A percentile compares a stretch with the other conserved stretches of the same genome.
Conservation (phyloP, 2,888 invertebrate genomes). For the Drosophila mettleri region DNA sequence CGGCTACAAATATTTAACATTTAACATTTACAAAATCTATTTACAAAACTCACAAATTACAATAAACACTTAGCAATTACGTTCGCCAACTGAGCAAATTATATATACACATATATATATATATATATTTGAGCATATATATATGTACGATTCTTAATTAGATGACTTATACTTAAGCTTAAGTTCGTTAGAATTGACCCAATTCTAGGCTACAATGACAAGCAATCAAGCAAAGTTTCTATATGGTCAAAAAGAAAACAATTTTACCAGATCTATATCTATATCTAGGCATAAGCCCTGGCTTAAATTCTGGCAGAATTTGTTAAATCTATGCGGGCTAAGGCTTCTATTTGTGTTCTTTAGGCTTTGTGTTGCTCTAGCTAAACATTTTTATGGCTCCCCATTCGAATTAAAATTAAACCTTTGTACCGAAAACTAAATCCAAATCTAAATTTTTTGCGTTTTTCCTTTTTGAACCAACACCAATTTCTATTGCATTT, state of each 20-base stretch:
- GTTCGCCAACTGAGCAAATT: slow-evolving; percentile 37
- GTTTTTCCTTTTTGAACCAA: slow-evolving; percentile 51
- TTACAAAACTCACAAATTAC: slow-evolving; percentile 68
- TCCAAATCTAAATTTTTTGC: slow-evolving; percentile 40
- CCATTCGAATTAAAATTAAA: slow-evolving; percentile 61
- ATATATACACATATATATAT: neutral
- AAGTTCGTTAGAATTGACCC: slow-evolving; percentile 78
- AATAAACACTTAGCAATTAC: slow-evolving; percentile 68
- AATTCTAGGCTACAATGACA: slow-evolving; percentile 50
- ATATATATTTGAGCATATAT: neutral
- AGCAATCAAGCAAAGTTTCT: slow-evolving; percentile 56
- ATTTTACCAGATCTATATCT: slow-evolving; percentile 6
- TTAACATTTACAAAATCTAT: slow-evolving; percentile 67
- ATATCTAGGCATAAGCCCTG: slow-evolving; percentile 8
- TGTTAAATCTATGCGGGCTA: slow-evolving; percentile 20
- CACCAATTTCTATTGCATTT: slow-evolving; percentile 67
- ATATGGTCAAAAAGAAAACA: slow-evolving; percentile 22
- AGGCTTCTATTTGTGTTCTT: slow-evolving; percentile 12
- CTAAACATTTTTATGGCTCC: slow-evolving; percentile 62
- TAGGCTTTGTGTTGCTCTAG: slow-evolving; percentile 28
- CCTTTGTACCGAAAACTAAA: slow-evolving; percentile 74
- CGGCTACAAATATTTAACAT: slow-evolving; percentile 72
- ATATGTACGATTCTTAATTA: slow-evolving; percentile 58
- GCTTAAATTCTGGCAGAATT: slow-evolving; percentile 35
- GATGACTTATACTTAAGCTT: slow-evolving; percentile 69